These are phyloP conservation scores for Tarsius wallacei DNA, from an alignment of 2,797 vertebrate species.

Conservation along the genomic window DNA sequence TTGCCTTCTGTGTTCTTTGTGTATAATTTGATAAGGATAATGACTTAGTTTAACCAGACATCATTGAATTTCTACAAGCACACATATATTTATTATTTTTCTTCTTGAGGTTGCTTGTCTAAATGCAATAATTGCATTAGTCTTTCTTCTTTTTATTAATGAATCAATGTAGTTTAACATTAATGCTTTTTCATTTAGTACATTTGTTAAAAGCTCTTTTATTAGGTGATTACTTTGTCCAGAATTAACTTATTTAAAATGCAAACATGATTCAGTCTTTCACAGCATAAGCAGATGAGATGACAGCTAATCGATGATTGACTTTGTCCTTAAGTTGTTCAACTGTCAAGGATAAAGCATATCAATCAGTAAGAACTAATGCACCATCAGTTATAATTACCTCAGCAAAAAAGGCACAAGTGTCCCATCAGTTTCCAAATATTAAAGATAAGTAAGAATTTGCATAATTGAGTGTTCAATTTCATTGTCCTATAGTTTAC, in stretches of 20 bases:
- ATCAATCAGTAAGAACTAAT: constrained; percentile 78
- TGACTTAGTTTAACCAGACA: not conserved
- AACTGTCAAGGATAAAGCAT: constrained; percentile 77
- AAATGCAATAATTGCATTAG: not conserved
- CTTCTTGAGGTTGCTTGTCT: not conserved
- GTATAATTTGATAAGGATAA: not conserved
- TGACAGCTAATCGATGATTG: constrained; percentile 87
- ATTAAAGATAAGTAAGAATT: not conserved
- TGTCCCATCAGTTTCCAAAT: not conserved
- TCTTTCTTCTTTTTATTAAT: not conserved
- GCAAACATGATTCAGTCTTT: constrained; percentile 51
- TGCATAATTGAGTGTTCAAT: not conserved
- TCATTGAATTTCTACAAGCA: not conserved
- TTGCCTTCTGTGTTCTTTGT: not conserved
- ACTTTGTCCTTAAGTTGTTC: constrained; percentile 76
- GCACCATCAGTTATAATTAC: constrained; percentile 56
- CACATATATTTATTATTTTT: not conserved
- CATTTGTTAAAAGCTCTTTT: constrained; percentile 29
- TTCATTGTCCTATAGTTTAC: constrained; percentile 50
- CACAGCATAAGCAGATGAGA: constrained; percentile 42
- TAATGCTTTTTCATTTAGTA: not conserved
- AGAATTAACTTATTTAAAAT: constrained; percentile 70
- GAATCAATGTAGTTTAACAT: not conserved
- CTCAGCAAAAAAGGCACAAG: constrained; percentile 44
- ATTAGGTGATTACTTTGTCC: constrained; percentile 33